These are phyloP conservation scores for Nemapogon koenigi DNA, from an alignment of 2,888 invertebrate genomes.

Conservation along the genomic window DNA sequence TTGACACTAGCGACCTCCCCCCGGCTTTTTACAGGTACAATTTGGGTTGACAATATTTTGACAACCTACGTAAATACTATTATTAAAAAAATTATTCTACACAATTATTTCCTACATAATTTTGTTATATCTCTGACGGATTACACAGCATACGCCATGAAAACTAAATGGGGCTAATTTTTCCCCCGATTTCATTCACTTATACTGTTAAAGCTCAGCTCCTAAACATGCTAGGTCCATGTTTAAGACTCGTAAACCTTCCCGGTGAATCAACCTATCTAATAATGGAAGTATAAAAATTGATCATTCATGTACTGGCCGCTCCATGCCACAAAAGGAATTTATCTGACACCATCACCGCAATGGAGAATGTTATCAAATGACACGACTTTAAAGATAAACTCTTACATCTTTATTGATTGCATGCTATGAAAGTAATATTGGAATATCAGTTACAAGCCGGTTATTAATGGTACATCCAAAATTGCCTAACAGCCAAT, in stretches of 20 bases:
- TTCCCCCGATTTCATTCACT: too few species aligned
- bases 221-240: neutral
- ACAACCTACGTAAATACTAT: too few species aligned
- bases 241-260: neutral
- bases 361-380: slow-evolving; percentile 1
- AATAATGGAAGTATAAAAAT: neutral
- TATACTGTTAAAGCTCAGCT: neutral
- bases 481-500: slow-evolving; percentile 30
- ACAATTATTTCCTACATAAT: too few species aligned
- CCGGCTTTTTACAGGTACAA: too few species aligned
- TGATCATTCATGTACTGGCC: slow-evolving; percentile 3
- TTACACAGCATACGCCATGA: too few species aligned
- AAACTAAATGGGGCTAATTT: too few species aligned
- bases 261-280: neutral
- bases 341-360: slow-evolving; percentile 1
- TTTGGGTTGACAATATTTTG: too few species aligned
- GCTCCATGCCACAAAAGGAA: neutral
- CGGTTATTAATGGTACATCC: slow-evolving; percentile 33
- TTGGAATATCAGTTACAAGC: slow-evolving; percentile 3
- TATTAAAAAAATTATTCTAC: too few species aligned
- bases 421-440: slow-evolving; percentile 20
- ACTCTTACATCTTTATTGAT: slow-evolving; percentile 30
- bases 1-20: too few species aligned
- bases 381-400: neutral
- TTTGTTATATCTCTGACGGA: too few species aligned